Percentiles rank a stretch among this genome's conserved stretches.
Evolutionary conservation across 2,888 invertebrate species (phyloP).

Genomic region (Apoderus coryli): DNA sequence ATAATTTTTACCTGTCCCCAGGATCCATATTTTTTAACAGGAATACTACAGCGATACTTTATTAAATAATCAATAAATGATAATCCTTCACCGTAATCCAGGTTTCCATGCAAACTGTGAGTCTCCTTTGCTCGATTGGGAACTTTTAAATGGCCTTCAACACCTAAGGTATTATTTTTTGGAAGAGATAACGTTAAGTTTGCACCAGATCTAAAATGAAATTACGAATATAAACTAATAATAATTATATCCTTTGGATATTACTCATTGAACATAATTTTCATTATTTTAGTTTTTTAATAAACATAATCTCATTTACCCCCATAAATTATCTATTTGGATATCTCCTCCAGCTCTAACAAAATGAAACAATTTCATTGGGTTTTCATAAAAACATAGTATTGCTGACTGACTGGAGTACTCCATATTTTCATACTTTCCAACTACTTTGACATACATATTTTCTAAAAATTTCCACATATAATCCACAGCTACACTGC

Average conservation of each 20-base stretch:
- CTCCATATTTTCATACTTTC: constrained; percentile 29
- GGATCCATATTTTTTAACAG: constrained; percentile 39
- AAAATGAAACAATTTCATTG: constrained; percentile 34
- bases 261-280: no score
- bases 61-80: constrained; percentile 34
- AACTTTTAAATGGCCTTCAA: constrained; percentile 40
- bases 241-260: constrained; percentile 4
- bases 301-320: constrained; percentile 24
- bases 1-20: no score
- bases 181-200: constrained; percentile 37
- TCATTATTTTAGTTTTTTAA: no score
- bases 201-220: constrained; percentile 20
- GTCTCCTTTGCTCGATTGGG: constrained; percentile 51
- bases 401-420: constrained; percentile 33
- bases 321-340: constrained; percentile 42
- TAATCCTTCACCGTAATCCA: constrained; percentile 30
- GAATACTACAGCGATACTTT: constrained; percentile 42
- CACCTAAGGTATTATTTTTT: constrained; percentile 36
- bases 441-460: constrained; percentile 35
- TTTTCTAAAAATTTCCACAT: constrained; percentile 38
- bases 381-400: constrained; percentile 39
- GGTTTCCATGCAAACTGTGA: constrained; percentile 41
- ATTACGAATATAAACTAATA: constrained; percentile 1
- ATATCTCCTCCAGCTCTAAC: constrained; percentile 39
- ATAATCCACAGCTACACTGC: constrained; percentile 36